Evolutionary conservation across 2,888 invertebrate genomes (phyloP), one percentile per base, ranked within the genome.

Genomic region (Antheraea assamensis): DNA sequence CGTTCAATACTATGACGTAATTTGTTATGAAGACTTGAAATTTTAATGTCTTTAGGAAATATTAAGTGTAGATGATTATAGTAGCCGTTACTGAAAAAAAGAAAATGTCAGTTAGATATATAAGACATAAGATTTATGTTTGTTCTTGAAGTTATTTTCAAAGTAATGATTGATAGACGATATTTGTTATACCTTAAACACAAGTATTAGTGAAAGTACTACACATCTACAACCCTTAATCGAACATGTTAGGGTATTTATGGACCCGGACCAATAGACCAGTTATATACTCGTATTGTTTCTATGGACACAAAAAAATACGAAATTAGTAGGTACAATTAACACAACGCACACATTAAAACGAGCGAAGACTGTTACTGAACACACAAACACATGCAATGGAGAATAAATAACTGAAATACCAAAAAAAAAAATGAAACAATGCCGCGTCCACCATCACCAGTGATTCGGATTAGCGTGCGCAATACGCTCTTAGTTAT

Each of bases 401-500:
- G 76, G 76, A 77, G 73, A 78, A 73, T 78, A 76, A 68, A 74
- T 78, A 76, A 68, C 55, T 58, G 71, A 72, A 74, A 79, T 77
- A 27, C 61, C 13, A 24, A 61, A 27, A 61, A 27, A 78, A 61
- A 61, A 27, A 78, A 76, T n/a, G 71, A 49, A 35, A 70, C 66
- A 35, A 78, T 74, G n/a, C n/a, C n/a, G n/a, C 75, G 75, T 81
- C 80, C 76, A 86, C 93, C 93, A 81, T 85, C 93, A 93, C 93
- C 94, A 79, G 83, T 84, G 83, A 83, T 77, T 83, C 81, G 77
- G 79, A 78, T 84, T 85, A 92, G 88, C 88, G 91, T 92, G 92
- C 91, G 86, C 81, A 83, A 82, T 79, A 86, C 87, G 84, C 88
- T 85, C 88, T 90, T 89, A 90, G 82, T 87, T 27, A 85, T 85